phyloP scores from a whole-genome alignment of 1,140 invertebrate genomes.

The Heterodera schachtii region DNA sequence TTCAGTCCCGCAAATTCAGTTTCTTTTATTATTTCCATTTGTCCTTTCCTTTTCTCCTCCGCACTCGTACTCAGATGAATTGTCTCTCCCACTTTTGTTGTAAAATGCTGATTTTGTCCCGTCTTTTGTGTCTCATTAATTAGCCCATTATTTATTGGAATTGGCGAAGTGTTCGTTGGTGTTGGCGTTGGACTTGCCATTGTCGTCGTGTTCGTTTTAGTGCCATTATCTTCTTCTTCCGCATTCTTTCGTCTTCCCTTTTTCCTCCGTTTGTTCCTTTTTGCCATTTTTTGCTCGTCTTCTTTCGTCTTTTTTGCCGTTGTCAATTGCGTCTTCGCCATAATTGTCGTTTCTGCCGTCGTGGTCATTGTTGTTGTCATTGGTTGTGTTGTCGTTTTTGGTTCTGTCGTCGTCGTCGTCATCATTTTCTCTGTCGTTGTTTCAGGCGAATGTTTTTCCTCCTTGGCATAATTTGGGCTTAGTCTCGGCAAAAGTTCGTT shows the following conservation, averaged over 20 bases:
- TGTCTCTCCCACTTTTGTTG: conserved; percentile 15
- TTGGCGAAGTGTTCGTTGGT: conserved; percentile 9
- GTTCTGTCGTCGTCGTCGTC: neutral
- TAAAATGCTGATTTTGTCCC: neutral
- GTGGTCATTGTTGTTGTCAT: conserved; percentile 32
- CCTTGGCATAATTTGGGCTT: conserved; percentile 21
- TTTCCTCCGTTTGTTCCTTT: conserved; percentile 28
- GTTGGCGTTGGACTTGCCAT: neutral
- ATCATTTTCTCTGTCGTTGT: conserved; percentile 5
- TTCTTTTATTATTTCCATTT: conserved; percentile 1
- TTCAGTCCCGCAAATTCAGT: conserved; percentile 1
- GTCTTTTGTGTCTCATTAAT: conserved; percentile 5
- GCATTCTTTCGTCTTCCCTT: neutral
- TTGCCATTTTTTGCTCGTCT: conserved; percentile 3
- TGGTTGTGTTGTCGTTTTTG: conserved; percentile 14
- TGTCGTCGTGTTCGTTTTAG: neutral
- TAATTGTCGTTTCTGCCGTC: conserved; percentile 19
- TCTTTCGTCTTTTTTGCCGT: conserved; percentile 36
- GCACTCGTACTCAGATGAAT: conserved; percentile 4
- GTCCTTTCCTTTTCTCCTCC: conserved; percentile 6
- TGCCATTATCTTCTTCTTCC: neutral
- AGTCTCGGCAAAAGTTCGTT: conserved; percentile 35
- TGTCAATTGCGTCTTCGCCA: neutral
- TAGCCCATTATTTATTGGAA: neutral
- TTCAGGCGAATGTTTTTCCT: neutral